A percentile compares a stretch with the other conserved stretches of the same genome.
phyloP scores from a whole-genome alignment of 2,888 invertebrate genomes.

The Dryococelus australis region DNA sequence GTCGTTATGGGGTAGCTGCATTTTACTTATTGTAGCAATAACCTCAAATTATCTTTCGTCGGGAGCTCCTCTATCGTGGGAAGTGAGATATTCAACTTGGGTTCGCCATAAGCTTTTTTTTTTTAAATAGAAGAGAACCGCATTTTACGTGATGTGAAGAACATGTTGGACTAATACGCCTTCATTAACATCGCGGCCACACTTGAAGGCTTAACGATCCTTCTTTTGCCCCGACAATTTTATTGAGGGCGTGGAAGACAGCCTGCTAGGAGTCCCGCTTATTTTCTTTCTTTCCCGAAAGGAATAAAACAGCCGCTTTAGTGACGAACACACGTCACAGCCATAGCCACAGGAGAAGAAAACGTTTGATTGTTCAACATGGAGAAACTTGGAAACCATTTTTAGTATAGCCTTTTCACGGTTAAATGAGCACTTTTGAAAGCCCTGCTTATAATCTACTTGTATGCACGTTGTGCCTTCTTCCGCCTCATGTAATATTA shows the following conservation, averaged over 20 bases:
- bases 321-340: no score
- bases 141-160: background rate
- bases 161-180: background rate
- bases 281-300: no score
- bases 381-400: no score
- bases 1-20: background rate
- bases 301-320: no score
- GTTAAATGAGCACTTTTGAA: no score
- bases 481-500: no score
- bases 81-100: background rate
- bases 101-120: background rate
- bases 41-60: background rate
- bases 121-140: background rate
- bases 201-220: background rate
- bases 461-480: no score
- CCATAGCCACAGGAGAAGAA: no score
- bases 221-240: background rate
- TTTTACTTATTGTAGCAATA: background rate
- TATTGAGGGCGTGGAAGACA: background rate
- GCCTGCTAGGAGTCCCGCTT: background rate
- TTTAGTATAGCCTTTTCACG: no score
- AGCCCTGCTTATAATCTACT: no score
- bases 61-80: background rate
- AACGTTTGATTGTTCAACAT: no score
- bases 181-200: background rate